Percentiles rank a stretch among this genome's conserved stretches.
Evolutionary conservation across 2,113 vertebrate genomes (phyloP).

Genomic region (Sula dactylatra): DNA sequence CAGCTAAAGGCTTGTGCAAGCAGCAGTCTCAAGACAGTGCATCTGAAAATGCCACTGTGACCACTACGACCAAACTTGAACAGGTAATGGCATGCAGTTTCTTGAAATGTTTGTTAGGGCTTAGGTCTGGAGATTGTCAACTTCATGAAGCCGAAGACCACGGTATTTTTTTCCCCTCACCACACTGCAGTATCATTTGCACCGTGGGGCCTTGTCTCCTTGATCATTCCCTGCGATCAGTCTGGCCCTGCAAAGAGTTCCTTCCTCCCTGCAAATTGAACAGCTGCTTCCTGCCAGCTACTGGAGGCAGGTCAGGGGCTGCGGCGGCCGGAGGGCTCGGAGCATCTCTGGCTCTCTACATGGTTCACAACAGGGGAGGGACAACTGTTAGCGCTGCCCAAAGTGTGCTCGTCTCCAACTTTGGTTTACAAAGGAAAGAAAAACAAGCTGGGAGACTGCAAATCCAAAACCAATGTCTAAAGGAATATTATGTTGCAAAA

Average conservation of each 20-base stretch:
- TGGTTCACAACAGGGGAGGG: neutral
- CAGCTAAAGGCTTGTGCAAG: conserved; percentile 74
- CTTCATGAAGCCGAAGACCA: neutral
- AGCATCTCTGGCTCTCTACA: neutral
- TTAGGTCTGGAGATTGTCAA: neutral
- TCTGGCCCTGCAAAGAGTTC: neutral
- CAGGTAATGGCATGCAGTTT: conserved; percentile 75
- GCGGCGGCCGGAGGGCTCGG: neutral
- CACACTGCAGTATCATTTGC: neutral
- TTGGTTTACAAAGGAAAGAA: neutral
- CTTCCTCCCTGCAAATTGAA: neutral
- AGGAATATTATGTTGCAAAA: neutral
- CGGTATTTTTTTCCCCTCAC: neutral
- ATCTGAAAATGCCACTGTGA: conserved; percentile 69
- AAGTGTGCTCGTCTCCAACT: neutral
- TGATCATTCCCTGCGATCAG: neutral
- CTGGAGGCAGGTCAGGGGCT: neutral
- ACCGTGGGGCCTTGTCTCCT: neutral
- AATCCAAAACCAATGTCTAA: neutral
- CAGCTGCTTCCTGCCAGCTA: neutral
- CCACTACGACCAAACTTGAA: conserved; percentile 76
- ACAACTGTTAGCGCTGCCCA: neutral
- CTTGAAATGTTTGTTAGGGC: neutral
- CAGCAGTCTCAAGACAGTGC: conserved; percentile 82
- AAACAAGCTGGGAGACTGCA: neutral